Conservation (phyloP, 2,888 invertebrate species). For the Taphrorychus bicolor region DNA sequence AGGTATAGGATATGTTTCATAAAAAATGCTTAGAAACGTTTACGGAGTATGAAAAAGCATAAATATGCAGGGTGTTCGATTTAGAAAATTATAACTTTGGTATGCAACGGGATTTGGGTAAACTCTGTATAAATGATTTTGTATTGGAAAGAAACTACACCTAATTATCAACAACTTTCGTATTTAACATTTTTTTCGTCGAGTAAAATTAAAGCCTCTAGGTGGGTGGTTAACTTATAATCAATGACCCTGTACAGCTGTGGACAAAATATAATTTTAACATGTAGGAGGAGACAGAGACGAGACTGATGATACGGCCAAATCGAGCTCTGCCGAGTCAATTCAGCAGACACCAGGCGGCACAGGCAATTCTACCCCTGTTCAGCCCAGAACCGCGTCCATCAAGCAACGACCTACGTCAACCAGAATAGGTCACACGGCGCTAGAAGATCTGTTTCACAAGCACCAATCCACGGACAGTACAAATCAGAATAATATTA, state of each 20-base stretch:
- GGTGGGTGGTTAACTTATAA: too few species aligned
- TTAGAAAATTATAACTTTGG: too few species aligned
- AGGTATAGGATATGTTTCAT: too few species aligned
- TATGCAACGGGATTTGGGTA: too few species aligned
- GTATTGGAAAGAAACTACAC: too few species aligned
- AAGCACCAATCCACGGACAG: slow-evolving; percentile 61
- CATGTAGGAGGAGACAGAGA: slow-evolving; percentile 73
- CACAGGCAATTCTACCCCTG: slow-evolving; percentile 65
- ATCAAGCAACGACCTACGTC: slow-evolving; percentile 89
- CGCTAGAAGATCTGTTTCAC: slow-evolving; percentile 92
- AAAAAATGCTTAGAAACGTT: too few species aligned
- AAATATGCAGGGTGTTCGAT: too few species aligned
- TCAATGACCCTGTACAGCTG: too few species aligned
- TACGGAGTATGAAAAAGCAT: too few species aligned
- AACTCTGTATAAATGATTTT: too few species aligned
- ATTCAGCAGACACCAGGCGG: slow-evolving; percentile 66
- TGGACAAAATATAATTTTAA: background rate
- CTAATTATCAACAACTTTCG: background rate
- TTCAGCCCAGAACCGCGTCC: slow-evolving; percentile 86
- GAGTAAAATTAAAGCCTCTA: too few species aligned
- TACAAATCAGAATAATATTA: slow-evolving; percentile 19
- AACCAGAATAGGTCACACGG: slow-evolving; percentile 87
- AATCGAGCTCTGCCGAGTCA: slow-evolving; percentile 84
- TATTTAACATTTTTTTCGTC: too few species aligned
- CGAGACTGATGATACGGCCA: slow-evolving; percentile 74